Conservation (phyloP, 1,140 invertebrate species). For the Dufourea novaeangliae region DNA sequence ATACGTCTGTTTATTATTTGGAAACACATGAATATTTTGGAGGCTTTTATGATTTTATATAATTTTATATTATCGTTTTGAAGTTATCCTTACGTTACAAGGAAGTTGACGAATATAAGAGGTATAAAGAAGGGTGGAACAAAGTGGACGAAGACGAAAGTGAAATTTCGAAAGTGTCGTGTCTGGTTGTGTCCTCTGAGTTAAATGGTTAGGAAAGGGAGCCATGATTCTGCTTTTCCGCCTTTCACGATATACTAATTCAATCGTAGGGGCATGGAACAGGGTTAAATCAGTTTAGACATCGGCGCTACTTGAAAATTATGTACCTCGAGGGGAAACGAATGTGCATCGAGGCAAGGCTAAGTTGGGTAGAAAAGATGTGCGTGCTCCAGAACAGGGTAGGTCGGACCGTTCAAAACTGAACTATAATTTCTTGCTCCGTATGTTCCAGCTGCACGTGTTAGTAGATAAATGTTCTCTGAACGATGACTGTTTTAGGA, state of each 20-base stretch:
- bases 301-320: constrained; percentile 63
- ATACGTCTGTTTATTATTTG: too few species aligned
- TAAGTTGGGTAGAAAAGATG: too few species aligned
- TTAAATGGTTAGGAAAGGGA: constrained; percentile 26
- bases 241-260: constrained; percentile 64
- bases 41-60: too few species aligned
- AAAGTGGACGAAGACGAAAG: background rate
- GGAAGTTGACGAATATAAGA: background rate
- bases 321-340: constrained; percentile 53
- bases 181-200: background rate
- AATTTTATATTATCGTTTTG: too few species aligned
- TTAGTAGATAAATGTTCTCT: too few species aligned
- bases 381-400: too few species aligned
- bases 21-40: too few species aligned
- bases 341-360: constrained; percentile 28
- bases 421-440: too few species aligned
- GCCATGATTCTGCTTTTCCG: constrained; percentile 45
- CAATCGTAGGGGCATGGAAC: constrained; percentile 52
- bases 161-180: background rate
- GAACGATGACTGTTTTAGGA: too few species aligned
- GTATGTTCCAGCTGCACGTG: too few species aligned
- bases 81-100: background rate
- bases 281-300: constrained; percentile 70
- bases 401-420: too few species aligned
- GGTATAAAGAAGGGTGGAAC: background rate